Evolutionary conservation across 2,797 vertebrate species (phyloP), one percentile per base, ranked within the genome.

Genomic region (Microctenopoma stevenorrisi): DNA sequence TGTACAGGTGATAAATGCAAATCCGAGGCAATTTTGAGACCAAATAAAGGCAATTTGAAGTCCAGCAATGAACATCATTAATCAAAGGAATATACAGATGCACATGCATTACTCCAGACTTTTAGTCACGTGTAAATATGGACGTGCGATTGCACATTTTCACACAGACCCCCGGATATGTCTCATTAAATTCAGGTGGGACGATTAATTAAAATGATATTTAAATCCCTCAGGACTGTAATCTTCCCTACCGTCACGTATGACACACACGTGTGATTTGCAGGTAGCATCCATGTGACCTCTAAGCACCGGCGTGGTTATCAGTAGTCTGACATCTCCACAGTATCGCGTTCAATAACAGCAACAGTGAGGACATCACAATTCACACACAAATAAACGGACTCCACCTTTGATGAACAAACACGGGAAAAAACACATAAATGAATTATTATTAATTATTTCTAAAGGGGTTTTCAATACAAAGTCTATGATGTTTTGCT

Each of bases 201-300:
- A 82, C 89, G 85, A 93, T 92, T 89, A 91, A 90, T 92, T 93
- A 90, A 91, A 91, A 86, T 86, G 73, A 89, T 91, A 91, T 91
- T 90, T 90, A 90, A 93, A 89, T 88, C 88, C 80, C 80, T 60
- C 42, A 47, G 83, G 86, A 87, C 76, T 83, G 81, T 82, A 89
- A 90, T 89, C 83, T 88, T 68, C 72, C 78, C 74, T 62, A 72
- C 57, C 75, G 57, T 35, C 13, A 51, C 86, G 64, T 76, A 55
- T 81, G 72, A 74, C 43, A 62, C 22, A 78, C 49, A 68, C 15
- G 49, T 63, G 35, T 48, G 64, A 71, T 76, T 65, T 84, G 64
- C 68, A 75, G 64, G 71, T 73, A 78, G 76, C 44, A 59, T 63
- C 58, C 55, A 33, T 50, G 49, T 76, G 77, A 79, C 68, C 43